These are phyloP conservation scores for Nansenia antarctica DNA, from an alignment of 2,113 vertebrate species.

Conservation along the genomic window DNA sequence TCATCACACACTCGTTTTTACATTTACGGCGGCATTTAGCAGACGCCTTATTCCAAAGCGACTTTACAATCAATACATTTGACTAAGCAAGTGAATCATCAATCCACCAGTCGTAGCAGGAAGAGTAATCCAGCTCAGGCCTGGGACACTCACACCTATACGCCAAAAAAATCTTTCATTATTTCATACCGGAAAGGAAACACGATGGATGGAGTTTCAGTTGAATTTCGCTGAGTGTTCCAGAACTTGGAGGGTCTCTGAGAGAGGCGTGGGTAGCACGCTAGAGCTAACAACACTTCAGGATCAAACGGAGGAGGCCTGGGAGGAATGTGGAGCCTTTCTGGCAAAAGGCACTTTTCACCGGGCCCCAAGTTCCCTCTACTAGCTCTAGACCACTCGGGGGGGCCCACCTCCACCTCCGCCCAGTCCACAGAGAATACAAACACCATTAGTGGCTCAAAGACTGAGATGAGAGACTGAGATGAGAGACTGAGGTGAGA, in stretches of 20 bases:
- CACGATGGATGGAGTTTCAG: background rate
- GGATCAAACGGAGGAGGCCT: background rate
- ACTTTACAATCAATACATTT: no score
- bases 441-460: no score
- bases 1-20: no score
- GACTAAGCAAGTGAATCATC: background rate
- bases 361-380: background rate
- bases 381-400: background rate
- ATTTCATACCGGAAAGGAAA: background rate
- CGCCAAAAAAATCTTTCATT: background rate
- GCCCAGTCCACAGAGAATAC: background rate
- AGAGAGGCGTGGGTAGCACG: background rate
- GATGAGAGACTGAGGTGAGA: background rate
- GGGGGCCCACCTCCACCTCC: no score
- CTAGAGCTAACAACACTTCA: background rate
- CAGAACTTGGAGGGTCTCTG: background rate
- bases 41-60: no score
- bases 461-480: background rate
- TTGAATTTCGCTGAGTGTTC: background rate
- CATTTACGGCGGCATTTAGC: no score
- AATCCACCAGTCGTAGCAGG: background rate
- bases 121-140: background rate
- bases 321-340: conserved; percentile 38
- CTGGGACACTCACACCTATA: background rate
- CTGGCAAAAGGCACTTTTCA: conserved; percentile 31